Evolutionary conservation across 53 echinoderm and acorn worm genomes (phyloP).

Genomic region (Apostichopus leukothele): DNA sequence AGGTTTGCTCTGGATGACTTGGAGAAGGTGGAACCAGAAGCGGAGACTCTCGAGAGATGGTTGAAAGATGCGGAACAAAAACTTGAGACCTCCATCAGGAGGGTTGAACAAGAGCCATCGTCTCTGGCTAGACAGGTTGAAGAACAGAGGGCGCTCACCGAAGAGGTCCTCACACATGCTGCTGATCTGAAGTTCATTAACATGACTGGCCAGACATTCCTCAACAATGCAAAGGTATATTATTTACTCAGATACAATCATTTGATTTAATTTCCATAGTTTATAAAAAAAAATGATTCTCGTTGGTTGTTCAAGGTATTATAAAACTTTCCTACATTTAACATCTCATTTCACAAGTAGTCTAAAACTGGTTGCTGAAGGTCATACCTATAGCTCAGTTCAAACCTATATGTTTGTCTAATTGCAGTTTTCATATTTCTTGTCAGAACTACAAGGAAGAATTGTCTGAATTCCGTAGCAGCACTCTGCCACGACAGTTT

Average conservation of each 20-base stretch:
- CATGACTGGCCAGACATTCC: slow-evolving; percentile 97
- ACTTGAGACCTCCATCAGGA: slow-evolving; percentile 73
- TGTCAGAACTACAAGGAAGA: slow-evolving; percentile 89
- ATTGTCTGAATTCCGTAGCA: slow-evolving; percentile 75
- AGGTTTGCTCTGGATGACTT: slow-evolving; percentile 80
- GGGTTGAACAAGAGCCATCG: slow-evolving; percentile 73
- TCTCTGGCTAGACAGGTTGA: slow-evolving; percentile 73
- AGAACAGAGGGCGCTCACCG: slow-evolving; percentile 81
- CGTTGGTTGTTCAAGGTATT: too few relatives aligned
- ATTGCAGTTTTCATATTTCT: not conserved
- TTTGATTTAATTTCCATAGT: not conserved
- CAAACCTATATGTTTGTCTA: too few relatives aligned
- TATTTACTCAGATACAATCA: not conserved
- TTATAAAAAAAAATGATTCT: too few relatives aligned
- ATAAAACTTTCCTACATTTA: too few relatives aligned
- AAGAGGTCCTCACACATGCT: slow-evolving; percentile 89
- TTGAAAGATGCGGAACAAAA: slow-evolving; percentile 77
- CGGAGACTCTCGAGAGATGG: slow-evolving; percentile 81
- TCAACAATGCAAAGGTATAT: slow-evolving; percentile 84
- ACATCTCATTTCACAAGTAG: too few relatives aligned
- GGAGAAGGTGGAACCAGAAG: slow-evolving; percentile 82
- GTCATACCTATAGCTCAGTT: too few relatives aligned
- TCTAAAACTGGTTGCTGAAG: too few relatives aligned
- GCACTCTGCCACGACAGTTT: slow-evolving; percentile 89
- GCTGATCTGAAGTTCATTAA: slow-evolving; percentile 96